Conservation (phyloP, 1,140 invertebrate genomes). For the Drosophila auraria region DNA sequence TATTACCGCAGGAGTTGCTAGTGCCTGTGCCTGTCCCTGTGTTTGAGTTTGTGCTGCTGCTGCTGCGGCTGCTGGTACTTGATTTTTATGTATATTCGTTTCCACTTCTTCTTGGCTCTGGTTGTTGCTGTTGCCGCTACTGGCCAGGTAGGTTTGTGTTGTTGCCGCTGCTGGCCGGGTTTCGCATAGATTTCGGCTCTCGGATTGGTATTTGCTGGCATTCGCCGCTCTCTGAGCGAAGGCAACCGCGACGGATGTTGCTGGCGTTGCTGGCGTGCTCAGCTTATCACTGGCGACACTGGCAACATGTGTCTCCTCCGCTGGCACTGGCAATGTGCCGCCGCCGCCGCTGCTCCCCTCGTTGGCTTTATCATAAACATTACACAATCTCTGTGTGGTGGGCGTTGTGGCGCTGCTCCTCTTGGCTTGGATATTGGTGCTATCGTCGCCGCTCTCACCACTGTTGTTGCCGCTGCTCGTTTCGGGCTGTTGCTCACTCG, state of each 20-base stretch:
- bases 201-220: constrained; percentile 62
- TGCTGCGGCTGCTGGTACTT: constrained; percentile 65
- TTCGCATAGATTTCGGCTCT: constrained; percentile 75
- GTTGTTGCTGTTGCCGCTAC: constrained; percentile 54
- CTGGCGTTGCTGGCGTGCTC: constrained; percentile 30
- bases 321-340: constrained; percentile 46
- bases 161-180: constrained; percentile 59
- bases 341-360: constrained; percentile 13
- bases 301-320: constrained; percentile 41
- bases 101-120: constrained; percentile 63
- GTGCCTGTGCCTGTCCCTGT: constrained; percentile 34
- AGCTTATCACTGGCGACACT: constrained; percentile 45
- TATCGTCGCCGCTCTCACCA: constrained; percentile 21
- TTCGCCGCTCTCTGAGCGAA: constrained; percentile 50
- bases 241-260: constrained; percentile 36
- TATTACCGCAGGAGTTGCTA: constrained; percentile 71
- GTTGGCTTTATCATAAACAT: constrained; percentile 71
- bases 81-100: constrained; percentile 83
- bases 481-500: constrained; percentile 70
- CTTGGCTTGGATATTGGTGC: constrained; percentile 20
- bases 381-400: constrained; percentile 75
- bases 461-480: constrained; percentile 35
- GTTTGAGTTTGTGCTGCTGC: constrained; percentile 37
- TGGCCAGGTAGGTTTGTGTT: constrained; percentile 81
- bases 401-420: constrained; percentile 61